Conservation (phyloP, 2,888 invertebrate genomes). For the Calameuta filiformis region DNA sequence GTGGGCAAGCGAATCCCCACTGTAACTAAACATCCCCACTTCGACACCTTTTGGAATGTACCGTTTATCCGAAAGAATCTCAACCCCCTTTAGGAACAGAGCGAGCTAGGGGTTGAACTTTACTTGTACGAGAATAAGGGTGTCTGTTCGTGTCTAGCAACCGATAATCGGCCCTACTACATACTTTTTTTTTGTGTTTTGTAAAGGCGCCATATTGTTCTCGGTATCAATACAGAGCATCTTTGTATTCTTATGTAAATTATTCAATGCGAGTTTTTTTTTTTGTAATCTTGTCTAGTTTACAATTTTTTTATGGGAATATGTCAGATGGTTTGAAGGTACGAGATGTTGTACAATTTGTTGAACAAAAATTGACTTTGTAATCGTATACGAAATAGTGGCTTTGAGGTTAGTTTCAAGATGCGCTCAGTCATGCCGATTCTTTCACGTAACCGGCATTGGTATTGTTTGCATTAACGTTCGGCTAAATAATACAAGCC, state of each 20-base stretch:
- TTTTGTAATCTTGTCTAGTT: not conserved
- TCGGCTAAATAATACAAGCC: constrained; percentile 13
- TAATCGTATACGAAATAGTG: not conserved
- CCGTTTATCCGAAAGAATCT: constrained; percentile 44
- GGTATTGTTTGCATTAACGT: constrained; percentile 16
- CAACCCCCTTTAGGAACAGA: constrained; percentile 2
- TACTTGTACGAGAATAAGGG: constrained; percentile 25
- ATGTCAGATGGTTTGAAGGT: too few species aligned
- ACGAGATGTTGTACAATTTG: too few species aligned
- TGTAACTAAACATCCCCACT: constrained; percentile 33
- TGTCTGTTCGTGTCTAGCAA: constrained; percentile 48
- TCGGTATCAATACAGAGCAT: not conserved
- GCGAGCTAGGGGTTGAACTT: not conserved
- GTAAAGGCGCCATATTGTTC: not conserved
- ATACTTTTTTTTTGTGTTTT: not conserved
- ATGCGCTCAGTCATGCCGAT: not conserved
- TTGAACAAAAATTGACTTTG: not conserved
- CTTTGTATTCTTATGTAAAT: not conserved
- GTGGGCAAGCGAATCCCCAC: constrained; percentile 43
- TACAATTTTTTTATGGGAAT: too few species aligned
- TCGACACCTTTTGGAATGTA: constrained; percentile 37
- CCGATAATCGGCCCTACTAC: constrained; percentile 51
- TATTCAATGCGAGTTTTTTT: not conserved
- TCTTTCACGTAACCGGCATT: not conserved
- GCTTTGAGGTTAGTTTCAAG: constrained; percentile 8